A percentile compares a stretch with the other conserved stretches of the same genome.
Evolutionary conservation across 2,113 vertebrate species (phyloP).

Genomic region (Hyaena hyaena): DNA sequence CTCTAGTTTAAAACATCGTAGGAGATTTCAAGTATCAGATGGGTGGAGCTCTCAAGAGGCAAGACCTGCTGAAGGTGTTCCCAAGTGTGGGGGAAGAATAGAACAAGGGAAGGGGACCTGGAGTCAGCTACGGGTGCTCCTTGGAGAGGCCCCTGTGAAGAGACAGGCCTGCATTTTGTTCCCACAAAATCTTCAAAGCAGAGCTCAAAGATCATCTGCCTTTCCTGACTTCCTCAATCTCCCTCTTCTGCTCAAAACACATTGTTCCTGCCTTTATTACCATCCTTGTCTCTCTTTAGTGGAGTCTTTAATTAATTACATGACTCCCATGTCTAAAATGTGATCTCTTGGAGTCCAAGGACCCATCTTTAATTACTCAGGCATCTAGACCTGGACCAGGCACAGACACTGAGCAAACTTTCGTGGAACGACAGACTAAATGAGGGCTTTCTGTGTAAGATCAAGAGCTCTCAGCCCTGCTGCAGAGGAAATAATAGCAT

Average conservation of each 20-base stretch:
- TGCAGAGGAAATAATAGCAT: background rate
- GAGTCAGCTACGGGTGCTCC: background rate
- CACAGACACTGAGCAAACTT: background rate
- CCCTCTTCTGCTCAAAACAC: background rate
- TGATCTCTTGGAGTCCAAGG: background rate
- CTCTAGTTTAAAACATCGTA: background rate
- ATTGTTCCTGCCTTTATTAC: background rate
- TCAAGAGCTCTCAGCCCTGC: background rate
- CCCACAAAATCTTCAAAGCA: background rate
- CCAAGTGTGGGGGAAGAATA: background rate
- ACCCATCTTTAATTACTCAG: background rate
- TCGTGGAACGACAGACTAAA: background rate
- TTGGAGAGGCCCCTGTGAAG: background rate
- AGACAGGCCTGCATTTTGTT: background rate
- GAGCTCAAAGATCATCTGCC: background rate
- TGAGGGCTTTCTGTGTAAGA: background rate
- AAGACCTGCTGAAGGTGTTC: background rate
- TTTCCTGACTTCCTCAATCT: conserved; percentile 1
- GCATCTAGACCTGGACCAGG: background rate
- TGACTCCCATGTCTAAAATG: background rate
- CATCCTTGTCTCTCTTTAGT: background rate
- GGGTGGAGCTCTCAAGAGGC: background rate
- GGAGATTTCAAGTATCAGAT: background rate
- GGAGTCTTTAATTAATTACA: background rate
- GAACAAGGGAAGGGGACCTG: background rate